These are phyloP conservation scores for Luscinia luscinia DNA, from an alignment of 2,797 vertebrate genomes.

Conservation along the genomic window DNA sequence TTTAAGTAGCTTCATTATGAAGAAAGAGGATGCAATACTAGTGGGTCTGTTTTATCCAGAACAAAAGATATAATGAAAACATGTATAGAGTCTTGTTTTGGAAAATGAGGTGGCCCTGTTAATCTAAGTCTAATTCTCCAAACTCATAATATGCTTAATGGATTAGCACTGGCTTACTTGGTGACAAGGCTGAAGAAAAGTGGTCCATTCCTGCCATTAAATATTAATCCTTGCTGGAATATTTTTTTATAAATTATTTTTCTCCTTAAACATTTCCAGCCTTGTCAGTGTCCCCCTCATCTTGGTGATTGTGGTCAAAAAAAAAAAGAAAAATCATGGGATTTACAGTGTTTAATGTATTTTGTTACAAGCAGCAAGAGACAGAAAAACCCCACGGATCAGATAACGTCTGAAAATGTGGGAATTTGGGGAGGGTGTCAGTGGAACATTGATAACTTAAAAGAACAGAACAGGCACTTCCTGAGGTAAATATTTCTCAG, in stretches of 20 bases:
- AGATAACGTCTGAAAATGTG: neutral
- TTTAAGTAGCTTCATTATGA: neutral
- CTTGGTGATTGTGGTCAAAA: too few species aligned
- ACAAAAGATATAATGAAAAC: conserved; percentile 9
- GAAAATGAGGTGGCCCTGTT: conserved; percentile 67
- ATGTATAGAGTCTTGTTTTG: conserved; percentile 16
- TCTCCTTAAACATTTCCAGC: neutral
- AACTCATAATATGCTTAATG: conserved; percentile 66
- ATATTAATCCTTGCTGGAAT: conserved; percentile 1
- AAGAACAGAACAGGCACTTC: neutral
- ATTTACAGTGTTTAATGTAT: neutral
- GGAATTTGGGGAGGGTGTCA: neutral
- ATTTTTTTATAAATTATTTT: neutral
- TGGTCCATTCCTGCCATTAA: conserved; percentile 2
- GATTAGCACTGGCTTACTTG: conserved; percentile 56
- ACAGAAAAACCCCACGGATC: accelerated
- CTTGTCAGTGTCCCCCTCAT: neutral
- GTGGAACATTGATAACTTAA: neutral
- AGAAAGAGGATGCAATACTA: neutral
- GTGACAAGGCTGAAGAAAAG: conserved; percentile 32
- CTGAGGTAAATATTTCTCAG: neutral
- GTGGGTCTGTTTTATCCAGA: neutral
- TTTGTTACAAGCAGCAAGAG: neutral
- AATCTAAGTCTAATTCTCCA: conserved; percentile 55
- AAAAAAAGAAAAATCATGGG: neutral